Base-by-base conservation (phyloP, 2,888 invertebrate species). In the Pocota personata region DNA sequence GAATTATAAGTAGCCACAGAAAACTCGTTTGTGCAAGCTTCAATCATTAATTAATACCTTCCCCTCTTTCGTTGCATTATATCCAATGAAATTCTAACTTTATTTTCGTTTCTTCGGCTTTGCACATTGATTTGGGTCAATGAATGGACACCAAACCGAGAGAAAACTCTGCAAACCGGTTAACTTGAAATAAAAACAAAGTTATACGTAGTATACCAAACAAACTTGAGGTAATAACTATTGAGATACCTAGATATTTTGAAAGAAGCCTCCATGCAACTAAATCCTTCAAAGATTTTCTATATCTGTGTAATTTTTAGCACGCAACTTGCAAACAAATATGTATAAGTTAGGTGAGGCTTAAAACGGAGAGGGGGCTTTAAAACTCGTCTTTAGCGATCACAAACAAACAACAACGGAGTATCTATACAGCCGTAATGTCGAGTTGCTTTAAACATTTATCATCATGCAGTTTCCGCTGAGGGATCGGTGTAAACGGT, bases 391-490 rank as follows among this genome's bases (percentile, higher is more conserved):
- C 46, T 79, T 73, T 48, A 14, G 16, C 48, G 8, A 46, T 16
- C 16, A 30, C 52, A 76, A 55, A 16, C 12, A 48, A 60, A 66
- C 37, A 71, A 43, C 46, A 37, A 30, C 24, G 32, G 3, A 52
- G 55, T 46, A 55, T 52, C 55, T 60, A 58, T 14, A 14, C 40
- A 19, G 10, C 19, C 12, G 62, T 55, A 58, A n/a, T 48, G n/a
- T 21, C 50, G 46, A 55, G 10, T 50, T 10, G 58, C 64, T 66
- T 7, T 12, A 37, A 57, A 46, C 87, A 89, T 89, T 89, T 87
- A 88, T 86, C 87, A 89, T 89, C 83, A 90, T 89, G 89, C 89
- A 89, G 89, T 90, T 88, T 89, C 87, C 72, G 87, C 88, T 87
- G 76, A 89, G 89, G 90, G 88, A 90, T 89, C 90, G 78, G 79